A percentile compares a stretch with the other conserved stretches of the same genome.
Evolutionary conservation across 2,113 vertebrate species (phyloP).

Genomic region (Andinoacara biseriatus): DNA sequence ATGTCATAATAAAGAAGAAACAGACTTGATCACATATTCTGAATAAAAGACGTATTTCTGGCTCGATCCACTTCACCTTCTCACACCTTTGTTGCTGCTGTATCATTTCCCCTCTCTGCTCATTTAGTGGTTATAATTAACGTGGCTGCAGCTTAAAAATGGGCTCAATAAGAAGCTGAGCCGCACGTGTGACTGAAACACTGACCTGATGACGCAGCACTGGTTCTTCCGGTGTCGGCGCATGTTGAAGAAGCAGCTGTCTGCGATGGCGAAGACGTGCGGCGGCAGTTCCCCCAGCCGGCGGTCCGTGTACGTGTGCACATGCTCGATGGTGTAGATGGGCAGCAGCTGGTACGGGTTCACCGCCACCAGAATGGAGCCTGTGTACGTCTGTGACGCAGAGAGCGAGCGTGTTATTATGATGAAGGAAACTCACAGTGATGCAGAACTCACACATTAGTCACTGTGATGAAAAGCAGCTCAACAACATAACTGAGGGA

Average conservation of each 20-base stretch:
- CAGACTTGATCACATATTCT: not conserved
- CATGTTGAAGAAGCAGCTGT: conserved; percentile 96
- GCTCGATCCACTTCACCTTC: not conserved
- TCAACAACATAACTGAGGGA: not conserved
- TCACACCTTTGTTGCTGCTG: not conserved
- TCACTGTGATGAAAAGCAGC: not conserved
- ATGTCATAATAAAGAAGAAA: not conserved
- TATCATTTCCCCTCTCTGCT: not conserved
- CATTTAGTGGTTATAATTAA: too few relatives aligned
- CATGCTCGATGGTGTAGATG: conserved; percentile 90
- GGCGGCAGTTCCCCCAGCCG: conserved; percentile 91
- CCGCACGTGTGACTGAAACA: not conserved
- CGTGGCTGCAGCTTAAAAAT: too few relatives aligned
- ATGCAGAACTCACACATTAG: not conserved
- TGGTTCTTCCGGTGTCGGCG: conserved; percentile 87
- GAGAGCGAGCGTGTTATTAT: conserved; percentile 22
- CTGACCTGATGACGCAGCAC: conserved; percentile 96
- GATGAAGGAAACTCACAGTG: not conserved
- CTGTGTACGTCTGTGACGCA: conserved; percentile 90
- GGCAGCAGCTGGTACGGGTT: conserved; percentile 96
- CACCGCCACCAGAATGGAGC: conserved; percentile 95
- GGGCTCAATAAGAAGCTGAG: too few relatives aligned
- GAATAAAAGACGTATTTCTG: too few relatives aligned
- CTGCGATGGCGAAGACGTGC: conserved; percentile 93
- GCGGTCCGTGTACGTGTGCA: conserved; percentile 86